Percentiles rank a stretch among this genome's conserved stretches.
Conservation (phyloP, 2,797 vertebrate genomes). For the Capromys pilorides region DNA sequence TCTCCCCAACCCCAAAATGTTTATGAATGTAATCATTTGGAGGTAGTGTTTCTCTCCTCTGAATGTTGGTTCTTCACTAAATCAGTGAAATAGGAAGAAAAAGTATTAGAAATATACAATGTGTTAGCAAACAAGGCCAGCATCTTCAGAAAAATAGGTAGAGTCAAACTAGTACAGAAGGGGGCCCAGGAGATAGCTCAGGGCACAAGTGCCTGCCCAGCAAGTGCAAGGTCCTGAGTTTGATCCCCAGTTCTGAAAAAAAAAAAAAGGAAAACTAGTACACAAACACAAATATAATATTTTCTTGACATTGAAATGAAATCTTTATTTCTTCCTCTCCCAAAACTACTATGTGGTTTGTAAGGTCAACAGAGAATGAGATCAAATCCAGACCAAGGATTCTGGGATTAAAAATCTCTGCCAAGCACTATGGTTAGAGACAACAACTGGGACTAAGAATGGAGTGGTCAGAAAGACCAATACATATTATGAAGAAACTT, state of each 20-base stretch:
- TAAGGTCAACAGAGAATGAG: constrained; percentile 23
- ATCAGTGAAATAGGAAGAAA: constrained; percentile 30
- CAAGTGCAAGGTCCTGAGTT: no score
- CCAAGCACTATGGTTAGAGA: background rate
- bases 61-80: constrained; percentile 39
- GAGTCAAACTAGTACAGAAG: background rate
- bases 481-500: constrained; percentile 6
- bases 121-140: background rate
- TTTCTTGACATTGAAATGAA: constrained; percentile 52
- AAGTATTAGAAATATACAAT: background rate
- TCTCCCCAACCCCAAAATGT: background rate
- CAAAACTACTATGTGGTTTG: background rate
- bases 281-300: background rate
- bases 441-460: background rate
- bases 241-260: no score
- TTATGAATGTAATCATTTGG: constrained; percentile 40
- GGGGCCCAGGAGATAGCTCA: no score
- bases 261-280: background rate
- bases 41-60: constrained; percentile 45
- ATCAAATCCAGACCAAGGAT: background rate
- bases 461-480: background rate
- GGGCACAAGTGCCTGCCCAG: no score
- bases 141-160: constrained; percentile 37
- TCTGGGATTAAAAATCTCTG: constrained; percentile 38
- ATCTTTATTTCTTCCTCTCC: background rate